Evolutionary conservation across 2,888 invertebrate genomes (phyloP).

Genomic region (Heliconius sara): DNA sequence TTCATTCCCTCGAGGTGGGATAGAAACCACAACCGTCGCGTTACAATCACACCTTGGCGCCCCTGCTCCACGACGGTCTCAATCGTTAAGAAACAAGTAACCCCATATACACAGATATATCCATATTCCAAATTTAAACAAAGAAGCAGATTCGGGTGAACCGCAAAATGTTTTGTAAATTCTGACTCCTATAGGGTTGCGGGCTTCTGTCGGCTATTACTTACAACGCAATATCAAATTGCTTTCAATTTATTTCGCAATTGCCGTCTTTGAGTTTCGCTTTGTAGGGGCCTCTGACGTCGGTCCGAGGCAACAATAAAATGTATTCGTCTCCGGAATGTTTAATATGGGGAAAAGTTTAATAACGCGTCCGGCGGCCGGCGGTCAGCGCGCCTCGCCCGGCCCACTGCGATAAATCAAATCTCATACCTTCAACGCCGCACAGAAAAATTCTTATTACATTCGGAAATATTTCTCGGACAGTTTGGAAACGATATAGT

Average conservation of each 20-base stretch:
- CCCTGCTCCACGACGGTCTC: too few species aligned
- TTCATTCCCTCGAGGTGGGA: too few species aligned
- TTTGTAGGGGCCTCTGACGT: constrained; percentile 84
- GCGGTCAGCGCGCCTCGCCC: constrained; percentile 71
- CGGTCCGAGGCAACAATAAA: constrained; percentile 84
- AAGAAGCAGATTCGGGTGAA: constrained; percentile 42
- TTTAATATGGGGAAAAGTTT: constrained; percentile 86
- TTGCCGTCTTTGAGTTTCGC: constrained; percentile 85
- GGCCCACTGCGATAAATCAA: constrained; percentile 81
- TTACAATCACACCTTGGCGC: too few species aligned
- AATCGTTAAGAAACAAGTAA: too few species aligned
- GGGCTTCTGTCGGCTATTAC: constrained; percentile 81
- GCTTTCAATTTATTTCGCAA: constrained; percentile 85
- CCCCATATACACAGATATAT: background rate
- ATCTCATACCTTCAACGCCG: constrained; percentile 79
- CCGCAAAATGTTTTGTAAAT: constrained; percentile 45
- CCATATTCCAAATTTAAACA: constrained; percentile 35
- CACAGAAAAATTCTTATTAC: constrained; percentile 79
- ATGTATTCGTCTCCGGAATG: constrained; percentile 85
- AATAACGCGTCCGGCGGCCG: constrained; percentile 81
- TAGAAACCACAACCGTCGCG: too few species aligned
- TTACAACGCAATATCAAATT: constrained; percentile 85
- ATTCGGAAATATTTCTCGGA: constrained; percentile 73
- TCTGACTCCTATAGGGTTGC: constrained; percentile 71
- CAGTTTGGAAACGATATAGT: constrained; percentile 45